Evolutionary conservation across 1,140 invertebrate species (phyloP), one percentile per base, ranked within the genome.

Genomic region (Trichonephila inaurata): DNA sequence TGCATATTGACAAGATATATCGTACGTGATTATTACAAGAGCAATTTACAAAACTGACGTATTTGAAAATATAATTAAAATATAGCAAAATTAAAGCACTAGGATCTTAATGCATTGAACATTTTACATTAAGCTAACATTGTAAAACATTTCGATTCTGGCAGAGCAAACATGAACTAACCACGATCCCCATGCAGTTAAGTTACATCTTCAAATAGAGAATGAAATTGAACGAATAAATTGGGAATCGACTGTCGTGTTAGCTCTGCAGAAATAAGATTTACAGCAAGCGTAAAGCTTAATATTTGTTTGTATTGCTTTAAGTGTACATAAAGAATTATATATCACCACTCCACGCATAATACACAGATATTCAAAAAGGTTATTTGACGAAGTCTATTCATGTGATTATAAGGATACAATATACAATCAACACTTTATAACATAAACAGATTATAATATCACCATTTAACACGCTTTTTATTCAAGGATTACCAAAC

Each of bases 21-120:
- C 89, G 51, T 85, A 91, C 58, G 90, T 91, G 90, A 64, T 85
- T 64, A 64, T 91, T 86, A 92, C 82, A 92, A 83, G 81, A 92
- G 60, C 90, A 92, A 92, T 92, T 92, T 92, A 92, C 61, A 92
- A 92, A 92, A 86, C 82, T 28, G 60, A 86, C 21, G 83, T 92
- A 92, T 87, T 92, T 58, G 83, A 92, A 92, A 92, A 92, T 92
- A 92, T 86, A 92, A 92, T 87, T 87, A 92, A 92, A 92, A 87
- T 92, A 92, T 92, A 92, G 91, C 91, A 92, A 92, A 92, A 92
- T 92, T 92, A 92, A 92, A 92, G 91, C 91, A 87, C 91, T 92
- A 92, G 83, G 91, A 61, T 87, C 83, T 92, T 60, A 87, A 87
- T 69, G 91, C 91, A 72, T 83, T n/a, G 60, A 91, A 83, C 90